Base-by-base conservation (phyloP, 2,113 vertebrate genomes). In the Halichoeres trimaculatus region DNA sequence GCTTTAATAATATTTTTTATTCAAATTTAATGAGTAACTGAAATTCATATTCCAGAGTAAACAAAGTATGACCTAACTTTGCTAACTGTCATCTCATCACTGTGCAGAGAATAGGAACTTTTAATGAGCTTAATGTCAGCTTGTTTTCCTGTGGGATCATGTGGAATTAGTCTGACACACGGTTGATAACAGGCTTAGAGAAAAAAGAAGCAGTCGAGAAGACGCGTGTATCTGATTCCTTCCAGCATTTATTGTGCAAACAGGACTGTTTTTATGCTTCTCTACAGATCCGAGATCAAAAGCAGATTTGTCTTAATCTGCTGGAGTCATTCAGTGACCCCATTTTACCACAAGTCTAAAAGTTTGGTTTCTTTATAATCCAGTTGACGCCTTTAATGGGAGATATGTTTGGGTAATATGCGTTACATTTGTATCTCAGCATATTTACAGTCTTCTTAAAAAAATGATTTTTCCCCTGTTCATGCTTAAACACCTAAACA, bases 41-140 rank as follows among this genome's bases (percentile, higher is more conserved):
- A 23, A 52, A 19, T 60, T 64, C 45, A 68, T 53, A 68, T 53
- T 76, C 66, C 23, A 74, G 35, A 40, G 26, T 60, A 67, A 75
- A 66, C 69, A 68, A 76, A 71, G 52, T 13, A 11, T 52, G 23
- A 35, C 16, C 73, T 65, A 20, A 63, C 43, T 59, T 20, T 36
- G 30, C 20, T 17, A 50, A 55, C 6, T 71, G 61, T 43, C 54
- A 38, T 62, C 22, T 78, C n/a, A 36, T 67, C 10, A 34, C 22
- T 6, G 17, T 59, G 23, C 26, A 47, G 17, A 73, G 19, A 57
- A 23, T 1, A 52, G 36, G 22, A 76, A 19, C 43, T 73, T 52
- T 30, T 72, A 70, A 70, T 71, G 70, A 57, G 68, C 30, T 67
- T n/a, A 56, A 69, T 60, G 40, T 75, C 61, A 70, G 34, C 35